Evolutionary conservation across 2,888 invertebrate genomes (phyloP).

Genomic region (Cryptus viduatorius): DNA sequence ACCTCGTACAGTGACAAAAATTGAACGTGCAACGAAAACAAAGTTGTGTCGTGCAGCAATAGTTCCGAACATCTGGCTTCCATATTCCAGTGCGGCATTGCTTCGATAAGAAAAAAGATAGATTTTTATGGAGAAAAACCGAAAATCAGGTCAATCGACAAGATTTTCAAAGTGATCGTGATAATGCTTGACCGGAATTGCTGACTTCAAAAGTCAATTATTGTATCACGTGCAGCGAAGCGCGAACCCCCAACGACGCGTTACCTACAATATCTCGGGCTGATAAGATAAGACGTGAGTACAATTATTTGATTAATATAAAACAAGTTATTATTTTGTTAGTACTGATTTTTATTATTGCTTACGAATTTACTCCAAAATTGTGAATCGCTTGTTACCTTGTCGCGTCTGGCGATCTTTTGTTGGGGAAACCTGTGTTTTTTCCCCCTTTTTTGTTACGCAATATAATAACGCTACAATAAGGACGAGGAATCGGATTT

Average conservation of each 20-base stretch:
- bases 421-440: slow-evolving; percentile 13
- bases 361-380: not conserved
- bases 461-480: slow-evolving; percentile 26
- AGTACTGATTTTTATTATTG: not conserved
- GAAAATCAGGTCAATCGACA: not conserved
- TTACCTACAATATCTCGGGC: not conserved
- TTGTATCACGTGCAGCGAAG: slow-evolving; percentile 33
- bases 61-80: not conserved
- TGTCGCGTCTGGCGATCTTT: not conserved
- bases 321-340: no score
- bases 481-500: slow-evolving; percentile 34
- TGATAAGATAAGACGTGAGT: slow-evolving; percentile 27
- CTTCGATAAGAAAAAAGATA: not conserved
- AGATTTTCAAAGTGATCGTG: slow-evolving; percentile 12
- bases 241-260: not conserved
- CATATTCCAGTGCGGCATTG: not conserved
- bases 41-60: not conserved
- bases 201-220: slow-evolving; percentile 26
- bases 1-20: not conserved
- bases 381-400: not conserved
- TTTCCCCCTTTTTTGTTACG: not conserved
- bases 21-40: not conserved
- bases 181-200: slow-evolving; percentile 29
- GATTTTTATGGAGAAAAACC: slow-evolving; percentile 1
- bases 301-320: not conserved